Evolutionary conservation across 2,888 invertebrate genomes (phyloP), one percentile per base, ranked within the genome.

Genomic region (Rosalia funebris): DNA sequence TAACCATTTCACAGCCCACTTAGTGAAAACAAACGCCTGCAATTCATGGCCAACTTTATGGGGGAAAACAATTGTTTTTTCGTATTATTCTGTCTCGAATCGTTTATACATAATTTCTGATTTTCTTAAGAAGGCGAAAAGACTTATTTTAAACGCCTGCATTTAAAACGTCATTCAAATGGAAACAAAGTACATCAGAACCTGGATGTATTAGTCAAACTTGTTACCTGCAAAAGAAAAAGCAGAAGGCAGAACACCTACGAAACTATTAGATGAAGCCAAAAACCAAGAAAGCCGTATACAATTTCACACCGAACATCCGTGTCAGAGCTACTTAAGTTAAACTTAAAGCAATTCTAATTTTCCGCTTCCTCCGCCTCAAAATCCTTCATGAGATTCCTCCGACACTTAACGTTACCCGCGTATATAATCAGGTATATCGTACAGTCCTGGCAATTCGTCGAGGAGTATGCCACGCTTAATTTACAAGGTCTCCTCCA

Each of bases 401-500:
- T 81, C 46, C 85, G 79, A 69, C 88, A 88, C 69, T 85, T 87
- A 69, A 83, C 84, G 65, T 86, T 86, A 71, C 85, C 86, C 57
- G 85, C 84, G 71, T 89, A 89, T 58, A 86, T 82, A 65, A 89
- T 83, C 60, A 83, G 80, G 82, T 87, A 87, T 70, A 89, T 86
- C 3, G 85, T 84, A 69, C 84, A 86, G 71, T 87, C 86, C 14
- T 85, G 85, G 56, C 82, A 72, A 73, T 84, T 84, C 7, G 82
- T 83, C 56, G 84, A 83, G 62, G 83, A 83, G 76, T 88, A 89
- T 19, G 86, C 87, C 11, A 88, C 84, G 77, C 87, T 87, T 48
- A 89, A 76, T 74, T 86, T 88, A 73, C 87, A 88, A 44, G 86
- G 86, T 55, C 87, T 81, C 63, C 84, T 84, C 88, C 88, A 89